phyloP scores from a whole-genome alignment of 2,888 invertebrate species.

The Barypeithes pellucidus region DNA sequence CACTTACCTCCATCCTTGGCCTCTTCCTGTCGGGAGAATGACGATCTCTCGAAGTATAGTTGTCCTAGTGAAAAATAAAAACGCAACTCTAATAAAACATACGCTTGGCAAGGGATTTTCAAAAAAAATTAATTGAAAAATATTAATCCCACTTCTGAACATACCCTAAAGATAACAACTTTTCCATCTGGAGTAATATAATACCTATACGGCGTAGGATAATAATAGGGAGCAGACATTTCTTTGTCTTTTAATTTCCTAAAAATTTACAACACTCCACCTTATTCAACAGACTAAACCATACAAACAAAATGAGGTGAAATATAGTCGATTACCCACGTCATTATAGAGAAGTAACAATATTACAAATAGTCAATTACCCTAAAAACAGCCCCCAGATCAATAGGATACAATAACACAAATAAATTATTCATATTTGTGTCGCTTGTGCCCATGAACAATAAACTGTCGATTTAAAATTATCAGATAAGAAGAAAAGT shows the following conservation, averaged over 20 bases:
- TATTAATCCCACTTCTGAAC: neutral
- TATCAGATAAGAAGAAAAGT: neutral
- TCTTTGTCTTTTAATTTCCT: too few relatives aligned
- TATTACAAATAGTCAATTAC: constrained; percentile 1
- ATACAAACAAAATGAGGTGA: constrained; percentile 8
- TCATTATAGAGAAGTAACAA: neutral
- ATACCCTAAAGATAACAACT: constrained; percentile 33
- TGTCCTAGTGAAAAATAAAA: constrained; percentile 32
- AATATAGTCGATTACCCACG: neutral
- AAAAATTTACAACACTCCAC: neutral
- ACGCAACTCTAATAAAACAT: neutral
- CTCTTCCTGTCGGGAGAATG: constrained; percentile 77
- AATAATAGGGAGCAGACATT: constrained; percentile 11
- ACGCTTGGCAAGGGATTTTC: neutral
- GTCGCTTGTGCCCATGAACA: constrained; percentile 3
- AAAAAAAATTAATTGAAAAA: constrained; percentile 11
- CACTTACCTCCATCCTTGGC: constrained; percentile 76
- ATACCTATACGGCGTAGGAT: constrained; percentile 27
- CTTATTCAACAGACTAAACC: neutral
- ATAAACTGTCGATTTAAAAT: neutral
- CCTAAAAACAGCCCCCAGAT: neutral
- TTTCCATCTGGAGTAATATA: constrained; percentile 26
- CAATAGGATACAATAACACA: constrained; percentile 5
- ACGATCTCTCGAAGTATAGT: constrained; percentile 23
- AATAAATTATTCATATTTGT: constrained; percentile 19